phyloP scores from a whole-genome alignment of 2,888 invertebrate genomes.

The Drosophila lacicola region DNA sequence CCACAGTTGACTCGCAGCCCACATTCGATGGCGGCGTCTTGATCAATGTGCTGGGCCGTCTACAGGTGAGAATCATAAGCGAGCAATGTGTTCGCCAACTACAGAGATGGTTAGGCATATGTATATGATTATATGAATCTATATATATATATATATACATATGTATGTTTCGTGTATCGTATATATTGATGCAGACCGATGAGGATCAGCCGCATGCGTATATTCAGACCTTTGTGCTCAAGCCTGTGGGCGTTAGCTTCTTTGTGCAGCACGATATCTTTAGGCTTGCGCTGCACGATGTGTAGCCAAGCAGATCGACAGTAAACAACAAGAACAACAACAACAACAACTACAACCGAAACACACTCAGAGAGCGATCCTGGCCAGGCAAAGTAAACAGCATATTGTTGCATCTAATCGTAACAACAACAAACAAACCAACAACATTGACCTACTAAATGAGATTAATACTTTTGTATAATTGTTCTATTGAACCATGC shows the following conservation, averaged over 20 bases:
- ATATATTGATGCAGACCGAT: conserved; percentile 90
- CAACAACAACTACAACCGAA: conserved; percentile 28
- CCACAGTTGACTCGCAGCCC: conserved; percentile 98
- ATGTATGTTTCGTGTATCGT: conserved; percentile 13
- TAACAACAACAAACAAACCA: conserved; percentile 19
- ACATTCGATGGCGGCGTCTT: conserved; percentile 98
- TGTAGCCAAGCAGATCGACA: conserved; percentile 84
- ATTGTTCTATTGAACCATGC: conserved; percentile 34
- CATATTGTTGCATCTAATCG: conserved; percentile 29
- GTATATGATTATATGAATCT: conserved; percentile 1
- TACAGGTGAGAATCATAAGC: conserved; percentile 90
- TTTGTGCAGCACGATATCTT: conserved; percentile 98
- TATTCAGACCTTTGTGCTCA: conserved; percentile 96
- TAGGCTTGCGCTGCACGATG: conserved; percentile 95
- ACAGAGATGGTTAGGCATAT: background rate
- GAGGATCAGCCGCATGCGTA: conserved; percentile 97
- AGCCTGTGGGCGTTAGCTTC: conserved; percentile 94
- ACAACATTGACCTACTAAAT: conserved; percentile 40
- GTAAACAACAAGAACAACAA: conserved; percentile 1
- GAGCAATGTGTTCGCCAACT: background rate
- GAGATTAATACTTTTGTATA: conserved; percentile 34
- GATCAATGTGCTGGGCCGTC: conserved; percentile 97
- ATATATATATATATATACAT: conserved; percentile 11
- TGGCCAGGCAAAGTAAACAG: conserved; percentile 56
- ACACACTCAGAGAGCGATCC: conserved; percentile 37